Evolutionary conservation across 2,888 invertebrate species (phyloP).

Genomic region (Rhagium mordax): DNA sequence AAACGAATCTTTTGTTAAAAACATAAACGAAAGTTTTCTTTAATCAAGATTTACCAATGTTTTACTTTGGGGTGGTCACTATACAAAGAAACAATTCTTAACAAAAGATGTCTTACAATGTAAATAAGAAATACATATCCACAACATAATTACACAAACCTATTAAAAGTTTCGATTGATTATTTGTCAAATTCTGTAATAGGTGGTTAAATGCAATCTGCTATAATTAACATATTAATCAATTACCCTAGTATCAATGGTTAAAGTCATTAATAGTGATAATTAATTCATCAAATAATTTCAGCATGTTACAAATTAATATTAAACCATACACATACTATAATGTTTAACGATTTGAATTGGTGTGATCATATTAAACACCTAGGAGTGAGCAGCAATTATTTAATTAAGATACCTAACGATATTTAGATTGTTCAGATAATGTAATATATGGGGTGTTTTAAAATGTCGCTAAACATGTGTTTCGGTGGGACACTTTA

Average conservation of each 20-base stretch:
- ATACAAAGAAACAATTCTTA: background rate
- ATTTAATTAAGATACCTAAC: constrained; percentile 40
- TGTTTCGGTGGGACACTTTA: too few species aligned
- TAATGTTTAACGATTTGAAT: background rate
- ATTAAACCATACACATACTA: constrained; percentile 39
- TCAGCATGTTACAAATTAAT: constrained; percentile 53
- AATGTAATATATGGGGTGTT: background rate
- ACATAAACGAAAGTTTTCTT: constrained; percentile 11
- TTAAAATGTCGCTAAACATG: too few species aligned
- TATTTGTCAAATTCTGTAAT: constrained; percentile 9
- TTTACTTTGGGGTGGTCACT: background rate
- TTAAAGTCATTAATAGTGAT: constrained; percentile 49
- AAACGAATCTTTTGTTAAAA: constrained; percentile 44
- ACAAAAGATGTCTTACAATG: background rate
- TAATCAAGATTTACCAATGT: background rate
- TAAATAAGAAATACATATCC: background rate
- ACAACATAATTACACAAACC: background rate
- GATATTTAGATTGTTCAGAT: background rate
- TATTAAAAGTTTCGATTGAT: background rate
- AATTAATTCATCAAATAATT: constrained; percentile 58
- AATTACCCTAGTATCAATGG: constrained; percentile 43
- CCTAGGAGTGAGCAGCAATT: constrained; percentile 48
- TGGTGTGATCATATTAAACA: constrained; percentile 32
- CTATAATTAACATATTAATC: constrained; percentile 46
- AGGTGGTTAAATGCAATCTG: constrained; percentile 36